Evolutionary conservation across 1,140 invertebrate genomes (phyloP), one percentile per base, ranked within the genome.

Genomic region (Teleopsis dalmanni): DNA sequence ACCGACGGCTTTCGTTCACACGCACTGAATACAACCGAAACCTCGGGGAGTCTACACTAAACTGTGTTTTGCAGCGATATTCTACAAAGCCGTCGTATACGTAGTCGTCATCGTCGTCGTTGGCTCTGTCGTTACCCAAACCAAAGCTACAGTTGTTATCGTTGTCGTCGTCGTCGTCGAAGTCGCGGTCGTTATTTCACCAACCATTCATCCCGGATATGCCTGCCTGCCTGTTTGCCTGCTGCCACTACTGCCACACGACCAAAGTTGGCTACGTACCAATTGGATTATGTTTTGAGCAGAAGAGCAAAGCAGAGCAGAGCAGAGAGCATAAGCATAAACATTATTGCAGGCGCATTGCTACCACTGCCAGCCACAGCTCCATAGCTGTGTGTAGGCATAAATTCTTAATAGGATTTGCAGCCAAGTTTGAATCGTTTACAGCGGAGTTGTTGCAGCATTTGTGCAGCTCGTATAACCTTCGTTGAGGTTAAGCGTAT

Each of bases 1-100:
- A 51, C 49, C 49, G 49, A 47, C 49, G 48, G 48, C 22, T 50
- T 37, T 46, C 44, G 26, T 25, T 26, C 43, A 48, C 47, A 46
- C 42, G 36, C 41, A 53, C 51, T 33, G 29, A 26, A 27, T 43
- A 46, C 47, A 49, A 53, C 51, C 51, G 51, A 53, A 53, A 53
- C 47, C 41, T 49, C 25, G 35, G 51, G 51, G 35, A 49, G 51
- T 53, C 51, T 53, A 53, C 51, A 49, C 51, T 49, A 47, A 53
- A 53, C 51, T 53, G 47, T 45, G 43, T 45, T 53, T 53, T 53
- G 47, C 51, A 53, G 42, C 26, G 35, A 41, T 51, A 46, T 46
- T 47, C 49, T 47, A 46, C 49, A 51, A 29, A 46, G 34, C 37
- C 48, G 25, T 29, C 26, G 26, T 21, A 25, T 21, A 27, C 41